Evolutionary conservation across 1,140 invertebrate species (phyloP), one percentile per base, ranked within the genome.

Genomic region (Pantala flavescens): DNA sequence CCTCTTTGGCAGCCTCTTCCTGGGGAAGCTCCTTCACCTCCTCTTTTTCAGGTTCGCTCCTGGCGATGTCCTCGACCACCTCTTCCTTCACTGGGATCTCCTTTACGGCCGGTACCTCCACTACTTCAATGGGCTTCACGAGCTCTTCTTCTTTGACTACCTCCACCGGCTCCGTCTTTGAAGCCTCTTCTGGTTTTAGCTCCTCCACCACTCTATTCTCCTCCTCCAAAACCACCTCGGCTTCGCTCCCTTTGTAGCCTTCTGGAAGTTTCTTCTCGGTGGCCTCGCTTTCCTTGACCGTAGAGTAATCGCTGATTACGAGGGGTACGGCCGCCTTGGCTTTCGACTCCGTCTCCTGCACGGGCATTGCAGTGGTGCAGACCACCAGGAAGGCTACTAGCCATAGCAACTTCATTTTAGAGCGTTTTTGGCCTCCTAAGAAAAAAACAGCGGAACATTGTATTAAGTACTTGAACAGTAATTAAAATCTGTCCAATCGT

Each of bases 231-330:
- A 63, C 49, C n/a, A 3, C 49, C 16, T 63, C 49, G 16, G 49
- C 49, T 21, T 19, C 49, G n/a, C n/a, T 63, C 12, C n/a, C 49
- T 63, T 63, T 63, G 16, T 3, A 63, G 49, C 49, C 49, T 63
- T 63, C 49, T 12, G 49, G 49, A 63, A 63, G 49, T 63, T 63
- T 63, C 49, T 63, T 63, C 16, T 63, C 49, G 49, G 12, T 12
- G 49, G 49, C 49, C 49, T 63, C 49, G 49, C 49, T 63, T 21
- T 63, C 49, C 49, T 63, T 63, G 49, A 63, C 49, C 49, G 49
- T 7, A 21, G 49, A 63, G 12, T 63, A 63, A 12, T 63, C 49
- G 49, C 49, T 21, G 3, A 63, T 63, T 3, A 63, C 49, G 12
- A 63, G 49, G 49, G 49, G 49, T 1, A 63, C 49, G 49, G n/a